Conservation (phyloP, 2,113 vertebrate genomes). For the Ptilorrhoa leucosticta region DNA sequence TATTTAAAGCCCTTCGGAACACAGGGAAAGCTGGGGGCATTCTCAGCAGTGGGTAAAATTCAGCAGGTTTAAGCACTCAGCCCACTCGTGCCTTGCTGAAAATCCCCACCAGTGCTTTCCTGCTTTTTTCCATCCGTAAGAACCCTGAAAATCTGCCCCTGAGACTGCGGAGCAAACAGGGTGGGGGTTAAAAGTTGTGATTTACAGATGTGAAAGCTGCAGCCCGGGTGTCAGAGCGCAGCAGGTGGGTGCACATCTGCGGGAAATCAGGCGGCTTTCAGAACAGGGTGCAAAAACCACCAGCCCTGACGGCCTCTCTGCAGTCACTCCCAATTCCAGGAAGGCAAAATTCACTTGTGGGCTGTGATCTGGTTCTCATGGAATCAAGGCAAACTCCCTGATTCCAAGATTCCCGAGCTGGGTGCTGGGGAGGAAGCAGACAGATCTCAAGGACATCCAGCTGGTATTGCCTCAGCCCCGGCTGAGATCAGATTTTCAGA, state of each 20-base stretch:
- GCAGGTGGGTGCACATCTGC: not conserved
- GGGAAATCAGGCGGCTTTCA: not conserved
- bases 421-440: not conserved
- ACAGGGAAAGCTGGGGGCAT: not conserved
- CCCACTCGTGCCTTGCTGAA: not conserved
- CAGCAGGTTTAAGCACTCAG: not conserved
- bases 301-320: not conserved
- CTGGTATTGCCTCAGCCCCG: not conserved
- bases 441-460: not conserved
- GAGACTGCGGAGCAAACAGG: not conserved
- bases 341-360: not conserved
- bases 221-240: not conserved
- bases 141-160: not conserved
- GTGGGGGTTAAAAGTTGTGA: not conserved
- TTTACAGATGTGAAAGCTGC: not conserved
- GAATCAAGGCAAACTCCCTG: not conserved
- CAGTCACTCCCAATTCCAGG: not conserved
- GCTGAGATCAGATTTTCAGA: not conserved
- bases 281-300: not conserved
- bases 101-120: not conserved
- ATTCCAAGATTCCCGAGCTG: not conserved
- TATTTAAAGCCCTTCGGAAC: not conserved
- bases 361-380: not conserved
- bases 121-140: not conserved
- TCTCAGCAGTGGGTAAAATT: not conserved